These are phyloP conservation scores for Doryteuthis pealeii DNA, from an alignment of 1,140 invertebrate genomes.

Conservation along the genomic window DNA sequence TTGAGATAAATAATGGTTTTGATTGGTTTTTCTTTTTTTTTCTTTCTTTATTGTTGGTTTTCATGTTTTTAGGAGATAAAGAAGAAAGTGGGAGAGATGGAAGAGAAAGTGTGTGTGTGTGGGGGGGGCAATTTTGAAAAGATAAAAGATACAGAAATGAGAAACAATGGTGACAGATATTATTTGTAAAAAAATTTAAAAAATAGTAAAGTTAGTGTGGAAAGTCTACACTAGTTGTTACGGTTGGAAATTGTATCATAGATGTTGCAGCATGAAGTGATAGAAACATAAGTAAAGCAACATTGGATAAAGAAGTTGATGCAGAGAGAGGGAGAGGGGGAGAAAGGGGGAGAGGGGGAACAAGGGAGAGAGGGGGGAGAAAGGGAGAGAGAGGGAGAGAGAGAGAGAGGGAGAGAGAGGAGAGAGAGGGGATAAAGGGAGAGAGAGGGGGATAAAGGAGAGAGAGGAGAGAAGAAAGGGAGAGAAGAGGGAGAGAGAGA, in stretches of 20 bases:
- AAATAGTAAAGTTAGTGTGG: no score
- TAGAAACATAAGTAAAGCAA: no score
- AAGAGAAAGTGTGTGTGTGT: not conserved
- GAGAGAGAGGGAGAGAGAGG: not conserved
- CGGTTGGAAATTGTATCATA: no score
- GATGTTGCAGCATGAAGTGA: no score
- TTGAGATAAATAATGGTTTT: no score
- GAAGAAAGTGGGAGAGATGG: not conserved
- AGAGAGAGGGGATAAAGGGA: not conserved
- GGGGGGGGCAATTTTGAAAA: not conserved
- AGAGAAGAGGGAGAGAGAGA: not conserved
- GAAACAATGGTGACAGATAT: not conserved
- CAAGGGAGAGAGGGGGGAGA: not conserved
- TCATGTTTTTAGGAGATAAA: not conserved
- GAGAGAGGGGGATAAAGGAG: not conserved
- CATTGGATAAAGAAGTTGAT: no score
- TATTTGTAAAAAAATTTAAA: no score
- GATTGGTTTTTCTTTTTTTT: no score
- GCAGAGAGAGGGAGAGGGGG: not conserved
- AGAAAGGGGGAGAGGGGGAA: not conserved
- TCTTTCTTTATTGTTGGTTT: no score
- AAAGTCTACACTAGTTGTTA: no score
- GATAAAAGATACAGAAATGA: not conserved
- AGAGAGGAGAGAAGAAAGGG: not conserved
- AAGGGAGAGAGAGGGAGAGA: not conserved